A percentile compares a stretch with the other conserved stretches of the same genome.
phyloP scores from a whole-genome alignment of 2,113 vertebrate genomes.

The Atherinomorus stipes region DNA sequence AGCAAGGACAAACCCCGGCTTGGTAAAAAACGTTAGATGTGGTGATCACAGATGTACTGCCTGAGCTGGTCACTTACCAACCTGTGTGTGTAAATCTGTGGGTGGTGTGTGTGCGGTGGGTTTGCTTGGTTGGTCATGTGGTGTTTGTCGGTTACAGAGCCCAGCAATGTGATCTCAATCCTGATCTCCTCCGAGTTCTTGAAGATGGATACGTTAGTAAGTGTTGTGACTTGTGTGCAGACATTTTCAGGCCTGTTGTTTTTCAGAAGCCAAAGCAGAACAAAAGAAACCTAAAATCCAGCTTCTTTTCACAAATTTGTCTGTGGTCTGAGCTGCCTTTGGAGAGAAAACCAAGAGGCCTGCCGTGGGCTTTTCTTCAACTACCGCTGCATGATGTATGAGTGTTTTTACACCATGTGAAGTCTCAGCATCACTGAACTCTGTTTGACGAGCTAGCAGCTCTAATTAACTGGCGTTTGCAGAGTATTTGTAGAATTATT shows the following conservation, averaged over 20 bases:
- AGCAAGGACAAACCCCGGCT: constrained; percentile 87
- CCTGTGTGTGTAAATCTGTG: constrained; percentile 17
- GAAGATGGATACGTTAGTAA: constrained; percentile 99
- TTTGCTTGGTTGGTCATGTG: constrained; percentile 75
- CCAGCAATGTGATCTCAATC: constrained; percentile 99
- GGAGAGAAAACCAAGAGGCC: constrained; percentile 45
- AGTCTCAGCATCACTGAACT: not conserved
- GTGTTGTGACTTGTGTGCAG: constrained; percentile 79
- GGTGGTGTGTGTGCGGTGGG: constrained; percentile 43
- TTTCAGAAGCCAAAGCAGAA: constrained; percentile 6
- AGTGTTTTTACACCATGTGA: not conserved
- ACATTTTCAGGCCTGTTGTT: constrained; percentile 46
- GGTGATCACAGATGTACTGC: constrained; percentile 18
- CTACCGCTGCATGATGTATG: constrained; percentile 48
- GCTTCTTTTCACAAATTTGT: not conserved
- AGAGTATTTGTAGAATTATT: not conserved
- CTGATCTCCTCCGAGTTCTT: constrained; percentile 99
- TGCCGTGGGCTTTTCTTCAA: constrained; percentile 32
- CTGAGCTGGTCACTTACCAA: constrained; percentile 19
- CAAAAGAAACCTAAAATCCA: not conserved
- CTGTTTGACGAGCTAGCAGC: not conserved
- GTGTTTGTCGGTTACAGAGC: constrained; percentile 90
- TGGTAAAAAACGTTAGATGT: constrained; percentile 80
- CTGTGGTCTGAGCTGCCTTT: not conserved
- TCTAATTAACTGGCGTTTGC: not conserved